Base-by-base conservation (phyloP, 2,797 vertebrate genomes). In the Acanthiza pusilla region DNA sequence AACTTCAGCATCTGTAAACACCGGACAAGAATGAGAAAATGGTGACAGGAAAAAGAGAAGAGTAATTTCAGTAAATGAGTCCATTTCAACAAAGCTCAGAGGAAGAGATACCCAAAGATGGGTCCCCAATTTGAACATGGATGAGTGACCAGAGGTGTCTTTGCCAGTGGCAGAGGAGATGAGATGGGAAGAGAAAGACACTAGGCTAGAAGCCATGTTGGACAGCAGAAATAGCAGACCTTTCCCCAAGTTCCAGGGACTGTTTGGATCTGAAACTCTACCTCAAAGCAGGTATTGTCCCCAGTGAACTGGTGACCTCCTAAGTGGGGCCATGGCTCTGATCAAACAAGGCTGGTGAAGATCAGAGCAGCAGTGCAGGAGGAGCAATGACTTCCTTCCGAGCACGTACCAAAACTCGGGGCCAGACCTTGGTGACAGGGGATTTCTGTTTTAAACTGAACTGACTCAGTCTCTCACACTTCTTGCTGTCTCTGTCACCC, bases 391-490 rank as follows among this genome's bases (percentile, higher is more conserved):
- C 40, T 79, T 66, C 23, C 55, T 67, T 36, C 51, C 4, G 1
- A 54, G 75, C 38, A 42, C 4, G 19, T 57, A 61, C 47, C 87
- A 84, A 43, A 91, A 55, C 62, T 51, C 61, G 8, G 38, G 21
- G 26, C 22, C 85, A 94, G 83, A 34, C 51, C 51, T 47, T 2
- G 51, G 34, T 60, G 79, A 73, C 34, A 45, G 66, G 47, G 34
- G 54, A 50, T 89, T 89, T 94, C 75, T 91, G 19, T 75, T 68
- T 72, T 48, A 65, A 75, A 74, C 12, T 14, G 45, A 62, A 53
- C 74, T 87, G 53, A 55, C 58, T 89, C 93, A 71, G 66, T 25
- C 62, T 91, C 77, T 87, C 77, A n/a, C 68, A 30, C 81, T 51
- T 62, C 48, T 70, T 12, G 30, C 73, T 30, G 70, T 80, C 36